Base-by-base conservation (phyloP, 2,888 invertebrate genomes). In the Spilarctia lutea region DNA sequence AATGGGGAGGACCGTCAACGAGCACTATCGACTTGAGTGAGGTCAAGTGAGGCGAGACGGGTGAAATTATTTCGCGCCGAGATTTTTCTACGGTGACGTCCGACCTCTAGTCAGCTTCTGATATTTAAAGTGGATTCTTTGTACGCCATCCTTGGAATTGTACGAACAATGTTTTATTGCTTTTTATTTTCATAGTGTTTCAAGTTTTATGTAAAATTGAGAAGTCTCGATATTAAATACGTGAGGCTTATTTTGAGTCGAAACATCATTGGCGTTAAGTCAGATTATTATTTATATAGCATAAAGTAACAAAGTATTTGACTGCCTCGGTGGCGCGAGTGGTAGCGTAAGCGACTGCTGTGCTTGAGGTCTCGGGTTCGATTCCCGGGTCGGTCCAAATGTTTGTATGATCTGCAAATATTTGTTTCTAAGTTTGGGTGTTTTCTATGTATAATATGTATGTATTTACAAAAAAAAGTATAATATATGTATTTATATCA, bases 41-140 rank as follows among this genome's bases (percentile, higher is more conserved):
- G 91, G 91, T 91, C 90, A 89, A 90, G 87, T 84, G 86, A 81
- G 81, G 82, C 78, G 84, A 56, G 24, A 79, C 83, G 85, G 82
- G 76, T 48, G 72, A 87, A 86, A 86, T 89, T 86, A 88, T 88
- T 87, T 86, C 81, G 79, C 84, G 72, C 81, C 80, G 73, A 78
- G 83, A 79, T 86, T 87, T 88, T 86, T 86, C 83, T 81, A 73
- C 72, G 70, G 66, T 68, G 73, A 73, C 75, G 65, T 45, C 66
- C 73, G 75, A 69, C 68, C 68, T 65, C 20, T 70, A 63, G 63
- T 30, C 63, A 63, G 63, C 65, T 73, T 65, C 72, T 72, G 76
- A 76, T 74, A 78, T 84, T 84, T 73, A 76, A 74, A 78, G 72
- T 66, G 65, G 18, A 67, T 33, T 75, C 68, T 71, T 74, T 78